A percentile compares a stretch with the other conserved stretches of the same genome.
Evolutionary conservation across 2,797 vertebrate genomes (phyloP).

Genomic region (Danionella dracula): DNA sequence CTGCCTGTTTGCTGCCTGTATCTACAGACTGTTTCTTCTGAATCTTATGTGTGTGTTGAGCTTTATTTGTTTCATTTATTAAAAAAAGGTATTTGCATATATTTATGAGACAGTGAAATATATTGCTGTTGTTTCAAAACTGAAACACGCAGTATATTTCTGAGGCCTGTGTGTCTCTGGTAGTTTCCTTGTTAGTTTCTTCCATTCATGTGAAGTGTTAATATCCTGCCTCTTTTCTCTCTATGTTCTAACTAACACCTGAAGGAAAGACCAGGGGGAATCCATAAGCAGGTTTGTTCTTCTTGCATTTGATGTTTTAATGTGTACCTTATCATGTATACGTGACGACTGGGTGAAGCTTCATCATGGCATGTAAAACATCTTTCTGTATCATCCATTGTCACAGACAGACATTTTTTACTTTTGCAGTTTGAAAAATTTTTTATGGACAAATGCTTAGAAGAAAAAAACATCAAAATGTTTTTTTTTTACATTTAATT

Average conservation of each 20-base stretch:
- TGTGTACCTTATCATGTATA: neutral
- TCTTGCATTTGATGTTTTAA: constrained; percentile 32
- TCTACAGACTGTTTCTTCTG: constrained; percentile 6
- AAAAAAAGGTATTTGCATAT: too few relatives aligned
- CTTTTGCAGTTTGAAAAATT: neutral
- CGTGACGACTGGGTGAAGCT: neutral
- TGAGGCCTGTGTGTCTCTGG: constrained; percentile 42
- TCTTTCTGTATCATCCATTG: neutral
- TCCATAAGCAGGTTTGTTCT: constrained; percentile 67
- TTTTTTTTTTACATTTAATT: too few relatives aligned
- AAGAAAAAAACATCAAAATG: too few relatives aligned
- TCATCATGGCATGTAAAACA: constrained; percentile 5
- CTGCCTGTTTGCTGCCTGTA: constrained; percentile 44
- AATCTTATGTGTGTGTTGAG: constrained; percentile 50
- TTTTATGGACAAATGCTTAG: too few relatives aligned
- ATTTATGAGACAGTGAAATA: constrained; percentile 56
- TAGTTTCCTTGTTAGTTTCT: constrained; percentile 49
- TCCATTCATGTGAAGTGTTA: constrained; percentile 61
- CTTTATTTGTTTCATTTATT: constrained; percentile 16
- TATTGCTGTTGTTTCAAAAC: constrained; percentile 41
- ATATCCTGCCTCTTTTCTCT: constrained; percentile 70
- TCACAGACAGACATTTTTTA: neutral
- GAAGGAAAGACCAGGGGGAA: constrained; percentile 89
- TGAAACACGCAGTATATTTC: constrained; percentile 44
- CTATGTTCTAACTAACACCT: constrained; percentile 71